These are phyloP conservation scores for Acromyrmex echinatior DNA, from an alignment of 1,140 invertebrate species.

Conservation along the genomic window DNA sequence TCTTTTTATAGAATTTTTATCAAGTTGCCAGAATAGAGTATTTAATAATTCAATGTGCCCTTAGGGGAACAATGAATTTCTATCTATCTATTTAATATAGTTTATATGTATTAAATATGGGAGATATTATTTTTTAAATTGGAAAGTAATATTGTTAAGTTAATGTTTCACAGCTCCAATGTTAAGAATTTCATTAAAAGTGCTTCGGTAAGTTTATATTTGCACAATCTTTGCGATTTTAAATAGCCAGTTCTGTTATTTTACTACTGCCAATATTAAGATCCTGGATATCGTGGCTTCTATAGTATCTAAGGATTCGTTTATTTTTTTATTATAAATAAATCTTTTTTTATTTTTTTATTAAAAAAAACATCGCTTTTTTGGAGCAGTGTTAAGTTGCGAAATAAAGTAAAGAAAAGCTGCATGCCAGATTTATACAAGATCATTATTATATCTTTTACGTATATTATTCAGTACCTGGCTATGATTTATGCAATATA, in stretches of 20 bases:
- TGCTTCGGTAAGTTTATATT: conserved; percentile 19
- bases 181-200: conserved; percentile 20
- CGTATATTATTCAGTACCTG: conserved; percentile 81
- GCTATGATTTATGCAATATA: conserved; percentile 77
- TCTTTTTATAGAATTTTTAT: conserved; percentile 77
- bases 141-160: conserved; percentile 25
- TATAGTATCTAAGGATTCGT: conserved; percentile 44
- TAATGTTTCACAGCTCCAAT: conserved; percentile 8
- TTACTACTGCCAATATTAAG: conserved; percentile 72
- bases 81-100: conserved; percentile 27
- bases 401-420: conserved; percentile 32
- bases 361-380: conserved; percentile 36
- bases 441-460: conserved; percentile 75
- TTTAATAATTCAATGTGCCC: conserved; percentile 74
- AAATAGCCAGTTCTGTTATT: conserved; percentile 51
- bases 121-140: conserved; percentile 29
- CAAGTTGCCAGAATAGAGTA: conserved; percentile 74
- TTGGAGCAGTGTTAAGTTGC: conserved; percentile 58
- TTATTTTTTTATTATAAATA: conserved; percentile 38
- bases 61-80: conserved; percentile 9
- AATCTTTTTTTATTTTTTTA: conserved; percentile 34
- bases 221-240: conserved; percentile 1
- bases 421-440: conserved; percentile 68
- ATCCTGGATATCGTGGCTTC: conserved; percentile 34
- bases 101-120: conserved; percentile 41